Evolutionary conservation across 2,888 invertebrate genomes (phyloP), one percentile per base, ranked within the genome.

Genomic region (Taenaris catops): DNA sequence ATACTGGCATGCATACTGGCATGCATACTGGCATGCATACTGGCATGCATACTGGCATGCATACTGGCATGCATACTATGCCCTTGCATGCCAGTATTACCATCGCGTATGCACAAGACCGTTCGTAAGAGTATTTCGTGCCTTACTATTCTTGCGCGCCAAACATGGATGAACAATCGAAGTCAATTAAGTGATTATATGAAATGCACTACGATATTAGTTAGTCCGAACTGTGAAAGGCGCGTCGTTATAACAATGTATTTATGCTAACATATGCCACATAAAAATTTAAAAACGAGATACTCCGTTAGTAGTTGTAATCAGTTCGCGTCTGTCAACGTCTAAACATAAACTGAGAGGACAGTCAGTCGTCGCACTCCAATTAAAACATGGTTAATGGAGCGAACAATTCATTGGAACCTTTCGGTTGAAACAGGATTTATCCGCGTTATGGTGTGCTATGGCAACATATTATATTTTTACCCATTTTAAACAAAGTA

Each of bases 361-460:
- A 57, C 48, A 46, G 50, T 50, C 54, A n/a, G 53, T 48, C 55
- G 63, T 50, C 53, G 53, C 63, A 54, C 44, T 64, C 68, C 65
- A 78, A 83, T 83, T 79, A 76, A 55, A 74, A 68, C 67, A 69
- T 63, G 64, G 53, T 60, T 62, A 70, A 70, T 68, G 63, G 60
- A 67, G 54, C 63, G 58, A 67, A 63, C 64, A 58, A 68, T 68
- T 63, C 63, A 56, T 66, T 61, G 52, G 63, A 67, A 58, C 54
- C 56, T 74, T 71, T 76, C 70, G 71, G 81, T 83, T 84, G 31
- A 51, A 86, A 84, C 86, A 76, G 81, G 84, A 83, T 84, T 68
- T 62, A 76, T 68, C 84, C 69, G 80, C 67, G 63, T 56, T 70
- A 66, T 72, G n/a, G n/a, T n/a, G n/a, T n/a, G n/a, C n/a, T n/a